Evolutionary conservation across 2,113 vertebrate species (phyloP).

Genomic region (Caranx ignobilis): DNA sequence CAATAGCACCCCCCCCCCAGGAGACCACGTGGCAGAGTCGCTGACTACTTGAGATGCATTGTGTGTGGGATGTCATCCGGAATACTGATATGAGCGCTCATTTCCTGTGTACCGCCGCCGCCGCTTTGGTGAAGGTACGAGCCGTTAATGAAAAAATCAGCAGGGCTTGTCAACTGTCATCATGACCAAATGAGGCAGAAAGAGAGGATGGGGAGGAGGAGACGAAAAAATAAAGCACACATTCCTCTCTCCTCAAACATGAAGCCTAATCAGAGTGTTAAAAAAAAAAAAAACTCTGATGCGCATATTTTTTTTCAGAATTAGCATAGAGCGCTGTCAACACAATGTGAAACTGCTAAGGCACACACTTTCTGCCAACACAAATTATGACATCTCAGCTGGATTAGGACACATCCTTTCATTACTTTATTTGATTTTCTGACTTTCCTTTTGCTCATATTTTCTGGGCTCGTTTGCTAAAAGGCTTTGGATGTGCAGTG

Average conservation of each 20-base stretch:
- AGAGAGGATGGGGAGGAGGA: constrained; percentile 40
- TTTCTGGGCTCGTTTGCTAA: constrained; percentile 17
- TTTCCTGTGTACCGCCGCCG: constrained; percentile 73
- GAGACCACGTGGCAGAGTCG: constrained; percentile 38
- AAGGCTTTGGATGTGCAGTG: constrained; percentile 13
- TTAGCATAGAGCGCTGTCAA: constrained; percentile 42
- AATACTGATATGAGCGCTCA: constrained; percentile 75
- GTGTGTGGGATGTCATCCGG: constrained; percentile 54
- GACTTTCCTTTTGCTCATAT: constrained; percentile 26
- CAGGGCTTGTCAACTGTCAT: constrained; percentile 73
- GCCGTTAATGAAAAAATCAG: constrained; percentile 79
- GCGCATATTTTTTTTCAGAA: constrained; percentile 19
- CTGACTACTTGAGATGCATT: constrained; percentile 65
- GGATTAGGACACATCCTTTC: constrained; percentile 60
- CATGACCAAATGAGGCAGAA: constrained; percentile 67
- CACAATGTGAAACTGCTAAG: constrained; percentile 45
- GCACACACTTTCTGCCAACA: constrained; percentile 57
- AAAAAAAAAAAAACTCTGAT: constrained; percentile 17
- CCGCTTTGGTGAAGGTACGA: constrained; percentile 58
- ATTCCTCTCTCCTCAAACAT: constrained; percentile 48
- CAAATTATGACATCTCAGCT: constrained; percentile 61
- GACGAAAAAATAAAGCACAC: constrained; percentile 62
- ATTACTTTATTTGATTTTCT: constrained; percentile 58
- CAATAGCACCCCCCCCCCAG: constrained; percentile 33
- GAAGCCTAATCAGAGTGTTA: constrained; percentile 54